Conservation (phyloP, 2,888 invertebrate species). For the Eupsilia transversa region DNA sequence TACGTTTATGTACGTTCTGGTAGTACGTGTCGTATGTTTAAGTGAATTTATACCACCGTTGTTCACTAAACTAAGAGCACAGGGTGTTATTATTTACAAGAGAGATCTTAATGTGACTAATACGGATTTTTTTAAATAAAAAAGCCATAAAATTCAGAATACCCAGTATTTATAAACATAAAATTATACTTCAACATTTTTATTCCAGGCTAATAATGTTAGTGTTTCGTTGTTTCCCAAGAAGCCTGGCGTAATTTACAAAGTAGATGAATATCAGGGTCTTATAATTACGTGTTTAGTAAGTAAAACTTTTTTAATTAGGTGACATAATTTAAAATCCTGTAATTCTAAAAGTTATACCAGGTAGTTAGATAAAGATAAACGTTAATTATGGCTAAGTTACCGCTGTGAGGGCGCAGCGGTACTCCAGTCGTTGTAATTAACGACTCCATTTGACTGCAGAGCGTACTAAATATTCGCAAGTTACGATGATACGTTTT, state of each 20-base stretch:
- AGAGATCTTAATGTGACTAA: conserved; percentile 8
- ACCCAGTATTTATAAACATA: conserved; percentile 7
- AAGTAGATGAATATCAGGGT: conserved; percentile 85
- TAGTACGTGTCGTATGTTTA: conserved; percentile 21
- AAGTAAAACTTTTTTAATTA: conserved; percentile 80
- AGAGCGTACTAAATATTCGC: conserved; percentile 46
- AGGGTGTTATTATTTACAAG: conserved; percentile 19
- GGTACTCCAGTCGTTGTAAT: conserved; percentile 50
- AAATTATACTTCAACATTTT: conserved; percentile 18
- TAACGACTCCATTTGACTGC: conserved; percentile 54
- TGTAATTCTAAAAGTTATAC: conserved; percentile 72
- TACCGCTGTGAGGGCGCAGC: conserved; percentile 49
- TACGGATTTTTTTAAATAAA: conserved; percentile 18
- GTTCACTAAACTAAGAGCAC: conserved; percentile 25
- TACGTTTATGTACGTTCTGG: conserved; percentile 5
- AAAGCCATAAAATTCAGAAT: background rate
- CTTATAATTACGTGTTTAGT: conserved; percentile 81
- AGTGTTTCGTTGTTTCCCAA: conserved; percentile 36
- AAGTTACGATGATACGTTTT: conserved; percentile 32
- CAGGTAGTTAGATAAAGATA: conserved; percentile 71
- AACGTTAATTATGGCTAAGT: conserved; percentile 65
- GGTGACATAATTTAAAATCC: conserved; percentile 71
- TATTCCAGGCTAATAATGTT: conserved; percentile 16
- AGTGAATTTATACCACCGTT: conserved; percentile 26
- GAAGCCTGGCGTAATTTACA: conserved; percentile 70